Conservation (phyloP, 2,888 invertebrate genomes). For the Spialia ferax region DNA sequence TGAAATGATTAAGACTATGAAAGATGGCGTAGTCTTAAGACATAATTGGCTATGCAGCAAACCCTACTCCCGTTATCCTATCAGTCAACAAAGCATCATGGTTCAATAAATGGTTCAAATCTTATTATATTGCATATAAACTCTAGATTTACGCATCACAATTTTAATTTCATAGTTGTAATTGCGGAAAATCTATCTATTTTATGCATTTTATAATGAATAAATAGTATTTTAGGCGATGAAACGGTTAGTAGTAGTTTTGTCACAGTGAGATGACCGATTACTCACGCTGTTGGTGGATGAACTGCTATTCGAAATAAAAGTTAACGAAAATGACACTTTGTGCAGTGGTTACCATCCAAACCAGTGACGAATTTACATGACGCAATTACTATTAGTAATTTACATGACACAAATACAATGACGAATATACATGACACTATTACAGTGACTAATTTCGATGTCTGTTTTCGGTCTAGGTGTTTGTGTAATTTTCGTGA, state of each 20-base stretch:
- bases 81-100: no score
- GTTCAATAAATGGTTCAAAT: no score
- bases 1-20: background rate
- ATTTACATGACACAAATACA: no score
- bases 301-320: background rate
- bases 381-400: no score
- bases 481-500: no score
- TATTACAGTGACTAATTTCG: no score
- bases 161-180: background rate
- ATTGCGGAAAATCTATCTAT: conserved; percentile 19
- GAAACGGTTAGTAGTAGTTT: conserved; percentile 5
- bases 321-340: no score
- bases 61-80: background rate
- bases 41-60: background rate
- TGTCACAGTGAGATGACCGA: conserved; percentile 10
- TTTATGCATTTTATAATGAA: conserved; percentile 18
- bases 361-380: no score
- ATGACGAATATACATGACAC: no score
- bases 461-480: no score
- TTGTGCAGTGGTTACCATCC: no score
- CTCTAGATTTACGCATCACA: background rate
- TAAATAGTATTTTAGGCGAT: background rate
- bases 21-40: background rate
- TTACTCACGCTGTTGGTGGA: background rate
- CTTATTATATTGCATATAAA: no score